Conservation (phyloP, 2,797 vertebrate genomes). For the Adelosebastes latens region DNA sequence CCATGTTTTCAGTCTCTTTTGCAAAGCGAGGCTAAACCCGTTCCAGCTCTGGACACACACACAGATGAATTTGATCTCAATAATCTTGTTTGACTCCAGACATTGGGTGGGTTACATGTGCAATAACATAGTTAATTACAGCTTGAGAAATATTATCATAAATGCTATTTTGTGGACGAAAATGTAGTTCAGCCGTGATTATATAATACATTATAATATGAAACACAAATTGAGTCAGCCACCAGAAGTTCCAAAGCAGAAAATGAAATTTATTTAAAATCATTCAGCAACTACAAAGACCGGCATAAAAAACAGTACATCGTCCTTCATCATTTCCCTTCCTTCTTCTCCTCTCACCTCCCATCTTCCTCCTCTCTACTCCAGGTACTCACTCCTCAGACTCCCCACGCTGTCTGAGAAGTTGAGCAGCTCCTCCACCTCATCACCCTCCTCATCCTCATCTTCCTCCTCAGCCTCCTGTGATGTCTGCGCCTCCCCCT, state of each 20-base stretch:
- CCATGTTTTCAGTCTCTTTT: neutral
- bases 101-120: neutral
- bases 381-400: constrained; percentile 67
- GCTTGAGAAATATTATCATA: neutral
- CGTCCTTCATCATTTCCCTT: neutral
- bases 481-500: constrained; percentile 49
- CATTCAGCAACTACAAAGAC: neutral
- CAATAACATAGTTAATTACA: neutral
- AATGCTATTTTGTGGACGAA: neutral
- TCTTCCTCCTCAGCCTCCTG: constrained; percentile 53
- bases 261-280: neutral
- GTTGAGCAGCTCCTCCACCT: constrained; percentile 68
- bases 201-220: neutral
- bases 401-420: constrained; percentile 68
- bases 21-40: neutral
- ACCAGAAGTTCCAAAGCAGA: neutral
- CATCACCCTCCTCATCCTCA: constrained; percentile 59
- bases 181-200: neutral
- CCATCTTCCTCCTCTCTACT: constrained; percentile 31
- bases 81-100: neutral
- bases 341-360: neutral
- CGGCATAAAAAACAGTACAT: neutral
- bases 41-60: neutral
- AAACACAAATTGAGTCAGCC: neutral
- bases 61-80: neutral